phyloP scores from a whole-genome alignment of 1,140 invertebrate species.

The Brachionus paranguensis region DNA sequence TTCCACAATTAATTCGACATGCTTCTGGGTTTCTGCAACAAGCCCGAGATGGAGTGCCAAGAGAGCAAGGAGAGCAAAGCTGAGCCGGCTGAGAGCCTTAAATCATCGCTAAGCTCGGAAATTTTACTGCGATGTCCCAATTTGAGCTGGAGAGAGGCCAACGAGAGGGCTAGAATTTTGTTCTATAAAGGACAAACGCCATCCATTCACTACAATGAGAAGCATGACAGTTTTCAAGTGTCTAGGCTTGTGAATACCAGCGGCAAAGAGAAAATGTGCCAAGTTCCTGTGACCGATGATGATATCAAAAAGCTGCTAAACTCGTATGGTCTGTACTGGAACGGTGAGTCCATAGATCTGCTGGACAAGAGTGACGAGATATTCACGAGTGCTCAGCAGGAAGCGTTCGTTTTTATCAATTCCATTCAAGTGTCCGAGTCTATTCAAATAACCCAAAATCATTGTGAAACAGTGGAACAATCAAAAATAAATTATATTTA shows the following conservation, averaged over 20 bases:
- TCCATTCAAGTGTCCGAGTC: not conserved
- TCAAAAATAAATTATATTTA: constrained; percentile 30
- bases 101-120: not conserved
- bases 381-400: constrained; percentile 11
- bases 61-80: not conserved
- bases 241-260: not conserved
- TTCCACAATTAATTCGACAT: too few relatives aligned
- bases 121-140: not conserved
- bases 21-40: too few relatives aligned
- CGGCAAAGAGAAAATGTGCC: not conserved
- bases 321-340: constrained; percentile 40
- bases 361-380: constrained; percentile 32
- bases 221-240: constrained; percentile 16
- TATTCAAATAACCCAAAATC: not conserved
- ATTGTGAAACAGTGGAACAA: not conserved
- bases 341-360: constrained; percentile 19
- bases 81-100: not conserved
- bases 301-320: constrained; percentile 32
- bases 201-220: constrained; percentile 35
- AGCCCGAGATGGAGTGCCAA: not conserved
- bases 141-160: constrained; percentile 38
- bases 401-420: constrained; percentile 35
- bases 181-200: constrained; percentile 35
- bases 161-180: constrained; percentile 40
- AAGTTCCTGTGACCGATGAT: constrained; percentile 23